Base-by-base conservation (phyloP, 2,113 vertebrate species). In the Perca schrenkii region DNA sequence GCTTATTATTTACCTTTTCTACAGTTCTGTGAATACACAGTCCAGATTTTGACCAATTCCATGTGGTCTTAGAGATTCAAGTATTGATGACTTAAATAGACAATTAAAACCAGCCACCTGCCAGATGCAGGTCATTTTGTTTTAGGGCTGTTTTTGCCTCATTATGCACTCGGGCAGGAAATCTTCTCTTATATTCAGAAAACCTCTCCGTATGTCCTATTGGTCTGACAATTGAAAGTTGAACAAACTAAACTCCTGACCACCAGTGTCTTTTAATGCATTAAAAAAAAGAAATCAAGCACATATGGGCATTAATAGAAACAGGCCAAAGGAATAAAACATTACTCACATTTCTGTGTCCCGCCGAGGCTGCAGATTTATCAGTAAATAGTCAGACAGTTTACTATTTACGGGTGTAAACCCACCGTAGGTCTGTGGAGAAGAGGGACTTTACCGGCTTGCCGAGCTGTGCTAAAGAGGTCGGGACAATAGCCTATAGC, bases 311-410 rank as follows among this genome's bases (percentile, higher is more conserved):
- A 57, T 57, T 1, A 28, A 49, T 4, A 71, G 7, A 69, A 70
- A 34, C 1, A 47, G 16, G 11, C 21, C 19, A 77, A 63, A 64
- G 13, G 11, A 64, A 13, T 22, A 0, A 63, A 86, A 74, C 13
- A 67, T 6, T 17, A 90, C 93, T 91, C 63, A 93, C 93, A 25
- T 67, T 57, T 75, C 46, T 34, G 47, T 58, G 43, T 85, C 81
- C 57, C 0, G 49, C 52, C 40, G 46, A 15, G 31, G 14, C 63
- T 56, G 64, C 8, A 34, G 73, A 40, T 61, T 60, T 40, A 57
- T 47, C 49, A 3, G 21, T 43, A 50, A 85, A 70, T 15, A 28
- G 50, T 74, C 40, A 56, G 22, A 17, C 28, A 36, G 56, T 70
- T 62, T 21, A 56, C 8, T 5, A 2, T 1, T 22, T 65, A 3